Conservation (phyloP, 1,140 invertebrate species). For the Tetranychus cinnabarinus region DNA sequence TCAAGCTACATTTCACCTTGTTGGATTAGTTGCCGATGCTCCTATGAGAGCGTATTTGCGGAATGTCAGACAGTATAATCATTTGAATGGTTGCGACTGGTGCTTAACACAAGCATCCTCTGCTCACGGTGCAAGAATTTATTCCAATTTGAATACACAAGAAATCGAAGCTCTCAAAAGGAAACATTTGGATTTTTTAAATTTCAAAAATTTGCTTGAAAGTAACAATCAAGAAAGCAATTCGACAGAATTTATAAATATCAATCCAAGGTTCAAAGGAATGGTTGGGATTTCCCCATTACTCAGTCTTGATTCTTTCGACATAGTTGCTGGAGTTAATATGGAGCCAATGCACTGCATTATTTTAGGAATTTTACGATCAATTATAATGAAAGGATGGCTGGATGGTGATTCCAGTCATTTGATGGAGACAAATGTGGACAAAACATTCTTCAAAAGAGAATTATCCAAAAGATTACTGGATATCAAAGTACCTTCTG, state of each 20-base stretch:
- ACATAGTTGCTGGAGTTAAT: not conserved
- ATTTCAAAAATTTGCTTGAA: not conserved
- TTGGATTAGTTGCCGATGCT: not conserved
- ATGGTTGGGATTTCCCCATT: not conserved
- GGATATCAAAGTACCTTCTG: not conserved
- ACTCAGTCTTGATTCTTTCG: not conserved
- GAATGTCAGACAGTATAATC: not conserved
- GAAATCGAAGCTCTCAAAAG: not conserved
- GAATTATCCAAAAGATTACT: not conserved
- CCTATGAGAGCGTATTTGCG: not conserved
- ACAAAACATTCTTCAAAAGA: not conserved
- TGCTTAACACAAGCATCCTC: not conserved
- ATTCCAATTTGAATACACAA: not conserved
- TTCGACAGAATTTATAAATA: not conserved
- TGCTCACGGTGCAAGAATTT: not conserved
- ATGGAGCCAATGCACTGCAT: not conserved
- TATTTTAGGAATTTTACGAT: not conserved
- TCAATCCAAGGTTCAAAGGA: not conserved
- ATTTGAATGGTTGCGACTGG: not conserved
- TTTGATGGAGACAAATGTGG: not conserved
- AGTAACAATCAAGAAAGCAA: not conserved
- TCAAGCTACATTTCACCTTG: not conserved
- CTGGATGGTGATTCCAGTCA: not conserved
- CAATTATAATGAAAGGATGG: not conserved
- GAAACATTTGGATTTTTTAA: not conserved